These are phyloP conservation scores for Pasiphila rectangulata DNA, from an alignment of 2,888 invertebrate genomes.

Conservation along the genomic window DNA sequence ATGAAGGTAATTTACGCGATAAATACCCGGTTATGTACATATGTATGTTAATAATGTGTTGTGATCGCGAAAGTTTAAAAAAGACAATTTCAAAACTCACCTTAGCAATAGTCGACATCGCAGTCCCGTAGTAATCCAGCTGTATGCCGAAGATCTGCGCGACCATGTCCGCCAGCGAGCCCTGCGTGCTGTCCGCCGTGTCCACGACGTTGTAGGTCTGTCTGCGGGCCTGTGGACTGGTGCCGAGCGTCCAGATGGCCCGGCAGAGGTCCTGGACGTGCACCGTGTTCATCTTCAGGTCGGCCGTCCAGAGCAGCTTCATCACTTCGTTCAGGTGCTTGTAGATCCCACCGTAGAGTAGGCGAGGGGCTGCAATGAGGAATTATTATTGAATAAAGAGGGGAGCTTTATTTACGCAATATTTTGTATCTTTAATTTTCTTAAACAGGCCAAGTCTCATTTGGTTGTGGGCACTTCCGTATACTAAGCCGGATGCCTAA, in stretches of 20 bases:
- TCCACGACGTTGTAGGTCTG: slow-evolving; percentile 92
- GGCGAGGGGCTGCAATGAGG: slow-evolving; percentile 88
- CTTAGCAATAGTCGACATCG: slow-evolving; percentile 90
- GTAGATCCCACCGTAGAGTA: slow-evolving; percentile 93
- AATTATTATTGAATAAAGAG: no score
- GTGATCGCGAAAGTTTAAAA: no score
- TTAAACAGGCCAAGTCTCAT: no score
- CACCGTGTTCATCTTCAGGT: slow-evolving; percentile 92
- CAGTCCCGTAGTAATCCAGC: slow-evolving; percentile 92
- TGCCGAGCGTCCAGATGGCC: slow-evolving; percentile 88
- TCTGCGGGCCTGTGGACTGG: slow-evolving; percentile 69
- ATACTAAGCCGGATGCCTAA: no score
- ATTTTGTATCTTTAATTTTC: no score
- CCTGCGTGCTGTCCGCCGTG: slow-evolving; percentile 90
- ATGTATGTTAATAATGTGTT: no score
- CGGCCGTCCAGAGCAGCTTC: slow-evolving; percentile 94
- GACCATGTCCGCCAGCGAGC: slow-evolving; percentile 88
- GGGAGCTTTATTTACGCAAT: no score
- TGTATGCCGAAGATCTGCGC: slow-evolving; percentile 92
- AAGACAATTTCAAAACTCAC: no score
- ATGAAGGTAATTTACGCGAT: no score
- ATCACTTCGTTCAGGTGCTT: slow-evolving; percentile 93
- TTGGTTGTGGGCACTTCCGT: no score
- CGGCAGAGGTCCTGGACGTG: slow-evolving; percentile 92
- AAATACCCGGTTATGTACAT: no score